phyloP scores from a whole-genome alignment of 2,797 vertebrate genomes.

The Sebastes cheni region DNA sequence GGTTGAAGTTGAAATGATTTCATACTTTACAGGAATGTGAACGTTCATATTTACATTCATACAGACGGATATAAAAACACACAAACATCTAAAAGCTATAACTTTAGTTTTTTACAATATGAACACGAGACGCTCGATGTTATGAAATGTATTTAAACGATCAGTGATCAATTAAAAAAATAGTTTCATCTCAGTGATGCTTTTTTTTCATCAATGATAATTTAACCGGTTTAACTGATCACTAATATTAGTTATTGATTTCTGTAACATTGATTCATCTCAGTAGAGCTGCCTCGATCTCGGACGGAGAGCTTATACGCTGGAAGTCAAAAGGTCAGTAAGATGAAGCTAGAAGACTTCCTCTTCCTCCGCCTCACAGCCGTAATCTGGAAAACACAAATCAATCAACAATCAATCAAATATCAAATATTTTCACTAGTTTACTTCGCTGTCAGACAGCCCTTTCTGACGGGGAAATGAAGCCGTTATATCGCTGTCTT shows the following conservation, averaged over 20 bases:
- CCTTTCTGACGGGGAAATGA: no score
- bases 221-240: neutral
- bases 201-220: neutral
- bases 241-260: neutral
- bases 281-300: neutral
- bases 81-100: neutral
- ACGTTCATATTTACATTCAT: neutral
- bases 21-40: neutral
- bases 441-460: no score
- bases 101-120: neutral
- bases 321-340: constrained; percentile 23
- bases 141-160: neutral
- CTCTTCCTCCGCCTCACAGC: constrained; percentile 91
- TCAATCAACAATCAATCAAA: neutral
- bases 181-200: neutral
- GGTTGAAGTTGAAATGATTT: neutral
- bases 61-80: neutral
- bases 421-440: no score
- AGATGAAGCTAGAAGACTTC: constrained; percentile 80
- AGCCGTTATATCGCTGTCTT: no score
- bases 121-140: neutral
- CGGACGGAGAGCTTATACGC: neutral
- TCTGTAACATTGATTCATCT: neutral
- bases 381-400: constrained; percentile 84
- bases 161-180: neutral